Percentiles rank a stretch among this genome's conserved stretches.
These are phyloP conservation scores for Punctoribates punctum DNA, from an alignment of 2,888 invertebrate genomes.

Conservation along the genomic window DNA sequence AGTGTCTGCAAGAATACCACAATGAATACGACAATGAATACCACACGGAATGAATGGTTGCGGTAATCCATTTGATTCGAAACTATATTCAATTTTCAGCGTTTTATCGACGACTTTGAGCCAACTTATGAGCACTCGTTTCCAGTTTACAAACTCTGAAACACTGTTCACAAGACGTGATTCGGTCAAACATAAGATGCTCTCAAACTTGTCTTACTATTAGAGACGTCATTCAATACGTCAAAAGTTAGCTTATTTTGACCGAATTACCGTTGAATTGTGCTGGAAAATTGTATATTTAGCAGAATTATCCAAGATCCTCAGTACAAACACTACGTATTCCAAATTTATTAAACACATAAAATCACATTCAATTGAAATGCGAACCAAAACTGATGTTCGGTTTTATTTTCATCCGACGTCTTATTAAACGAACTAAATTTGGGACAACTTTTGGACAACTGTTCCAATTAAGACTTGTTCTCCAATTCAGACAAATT, in stretches of 20 bases:
- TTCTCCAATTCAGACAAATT: constrained; percentile 31
- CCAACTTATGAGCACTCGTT: not conserved
- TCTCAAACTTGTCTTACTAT: constrained; percentile 9
- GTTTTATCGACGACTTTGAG: no score
- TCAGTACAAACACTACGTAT: no score
- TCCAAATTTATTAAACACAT: no score
- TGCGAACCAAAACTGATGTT: not conserved
- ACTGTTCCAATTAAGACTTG: constrained; percentile 17
- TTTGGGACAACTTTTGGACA: no score
- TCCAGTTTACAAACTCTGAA: not conserved
- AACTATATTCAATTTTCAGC: not conserved
- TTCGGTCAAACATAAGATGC: not conserved
- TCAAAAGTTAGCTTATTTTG: constrained; percentile 6
- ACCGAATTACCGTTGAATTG: no score
- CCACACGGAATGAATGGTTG: not conserved
- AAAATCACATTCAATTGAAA: no score
- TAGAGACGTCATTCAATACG: constrained; percentile 4
- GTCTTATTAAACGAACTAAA: constrained; percentile 2
- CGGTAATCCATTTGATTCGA: constrained; percentile 8
- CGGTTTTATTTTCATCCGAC: constrained; percentile 24
- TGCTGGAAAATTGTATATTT: no score
- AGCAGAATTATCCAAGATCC: no score
- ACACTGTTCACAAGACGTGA: constrained; percentile 1
- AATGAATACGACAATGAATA: no score
- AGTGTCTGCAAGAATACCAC: no score